These are phyloP conservation scores for Mesorhabditis belari DNA, from an alignment of 2,888 invertebrate species.

Conservation along the genomic window DNA sequence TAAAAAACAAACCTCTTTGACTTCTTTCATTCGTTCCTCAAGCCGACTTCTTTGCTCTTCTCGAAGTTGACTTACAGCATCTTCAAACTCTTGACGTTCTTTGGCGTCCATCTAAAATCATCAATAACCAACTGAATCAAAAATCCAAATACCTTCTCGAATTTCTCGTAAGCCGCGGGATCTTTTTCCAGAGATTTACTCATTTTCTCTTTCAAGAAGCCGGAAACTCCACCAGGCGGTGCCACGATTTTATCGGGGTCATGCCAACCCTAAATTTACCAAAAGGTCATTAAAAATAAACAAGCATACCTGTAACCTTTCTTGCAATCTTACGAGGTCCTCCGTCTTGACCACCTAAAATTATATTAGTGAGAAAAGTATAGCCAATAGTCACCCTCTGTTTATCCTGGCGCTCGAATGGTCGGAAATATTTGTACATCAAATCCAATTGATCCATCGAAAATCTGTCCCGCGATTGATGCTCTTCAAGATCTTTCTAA, in stretches of 20 bases:
- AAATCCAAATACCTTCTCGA: conserved; percentile 14
- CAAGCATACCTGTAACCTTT: conserved; percentile 33
- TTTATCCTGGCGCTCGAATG: conserved; percentile 38
- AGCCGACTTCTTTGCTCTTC: conserved; percentile 30
- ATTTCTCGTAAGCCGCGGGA: conserved; percentile 13
- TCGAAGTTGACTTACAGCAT: conserved; percentile 26
- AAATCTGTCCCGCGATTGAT: conserved; percentile 25
- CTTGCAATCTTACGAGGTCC: conserved; percentile 27
- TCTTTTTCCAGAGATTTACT: not conserved
- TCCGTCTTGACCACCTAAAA: conserved; percentile 31
- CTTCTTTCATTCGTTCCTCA: conserved; percentile 24
- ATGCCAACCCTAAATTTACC: not conserved
- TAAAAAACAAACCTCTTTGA: no score
- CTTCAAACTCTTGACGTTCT: conserved; percentile 26
- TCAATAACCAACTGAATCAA: not conserved
- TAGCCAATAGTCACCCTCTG: conserved; percentile 26
- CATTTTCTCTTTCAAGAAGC: not conserved
- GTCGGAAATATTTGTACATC: conserved; percentile 45
- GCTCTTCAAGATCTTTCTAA: conserved; percentile 7
- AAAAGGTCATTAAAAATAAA: no score
- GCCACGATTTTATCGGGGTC: not conserved
- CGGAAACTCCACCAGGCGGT: not conserved
- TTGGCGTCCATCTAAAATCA: conserved; percentile 19
- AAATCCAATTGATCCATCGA: conserved; percentile 30
- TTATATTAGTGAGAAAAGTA: no score